These are phyloP conservation scores for Coranthus polyacanthus DNA, from an alignment of 2,797 vertebrate species.

Conservation along the genomic window DNA sequence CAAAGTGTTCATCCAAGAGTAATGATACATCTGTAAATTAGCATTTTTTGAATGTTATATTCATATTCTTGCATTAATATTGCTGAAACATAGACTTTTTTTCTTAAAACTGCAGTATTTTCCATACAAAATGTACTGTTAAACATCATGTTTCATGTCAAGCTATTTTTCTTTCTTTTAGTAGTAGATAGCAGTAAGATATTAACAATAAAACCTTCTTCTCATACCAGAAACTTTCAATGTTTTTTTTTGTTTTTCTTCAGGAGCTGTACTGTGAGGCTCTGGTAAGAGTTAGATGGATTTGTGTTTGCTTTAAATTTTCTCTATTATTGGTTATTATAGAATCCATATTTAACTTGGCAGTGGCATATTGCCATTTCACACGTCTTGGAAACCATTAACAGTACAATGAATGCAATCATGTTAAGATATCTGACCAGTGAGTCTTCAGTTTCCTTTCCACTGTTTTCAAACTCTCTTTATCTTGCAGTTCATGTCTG, in stretches of 20 bases:
- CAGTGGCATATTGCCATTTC: slow-evolving; percentile 14
- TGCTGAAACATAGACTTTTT: not conserved
- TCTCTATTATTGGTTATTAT: slow-evolving; percentile 45
- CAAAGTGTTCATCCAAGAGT: not conserved
- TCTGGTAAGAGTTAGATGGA: slow-evolving; percentile 24
- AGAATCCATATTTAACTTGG: slow-evolving; percentile 15
- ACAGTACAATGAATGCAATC: slow-evolving; percentile 38
- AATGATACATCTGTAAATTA: not conserved
- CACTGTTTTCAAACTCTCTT: slow-evolving; percentile 8
- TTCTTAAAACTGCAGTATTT: too few species aligned
- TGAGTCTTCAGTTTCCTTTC: not conserved
- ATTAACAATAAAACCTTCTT: too few species aligned
- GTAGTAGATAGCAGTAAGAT: not conserved
- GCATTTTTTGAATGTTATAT: not conserved
- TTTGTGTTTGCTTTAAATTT: slow-evolving; percentile 40
- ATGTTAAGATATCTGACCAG: slow-evolving; percentile 30
- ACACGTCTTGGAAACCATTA: slow-evolving; percentile 19
- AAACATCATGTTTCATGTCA: not conserved
- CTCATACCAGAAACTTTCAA: slow-evolving; percentile 6
- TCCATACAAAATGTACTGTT: too few species aligned
- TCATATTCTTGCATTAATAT: not conserved
- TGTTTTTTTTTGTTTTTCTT: not conserved
- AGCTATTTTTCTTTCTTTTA: not conserved
- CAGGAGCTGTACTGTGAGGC: slow-evolving; percentile 21
- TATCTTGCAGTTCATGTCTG: slow-evolving; percentile 11